Percentiles rank a stretch among this genome's conserved stretches.
Conservation (phyloP, 2,797 vertebrate genomes). For the Parotocinclus haroldoi region DNA sequence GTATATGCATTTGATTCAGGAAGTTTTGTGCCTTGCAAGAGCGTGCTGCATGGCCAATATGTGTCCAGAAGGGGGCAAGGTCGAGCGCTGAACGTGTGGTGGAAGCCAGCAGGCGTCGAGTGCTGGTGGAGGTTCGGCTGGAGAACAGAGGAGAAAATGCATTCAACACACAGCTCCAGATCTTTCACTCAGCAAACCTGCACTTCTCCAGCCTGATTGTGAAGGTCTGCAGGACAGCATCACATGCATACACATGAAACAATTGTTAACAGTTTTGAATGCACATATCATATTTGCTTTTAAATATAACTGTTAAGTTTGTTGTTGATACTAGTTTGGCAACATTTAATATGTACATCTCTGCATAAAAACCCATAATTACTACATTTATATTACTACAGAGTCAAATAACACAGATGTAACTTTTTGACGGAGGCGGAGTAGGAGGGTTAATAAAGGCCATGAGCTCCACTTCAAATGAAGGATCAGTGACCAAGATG, state of each 20-base stretch:
- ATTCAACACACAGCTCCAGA: conserved; percentile 77
- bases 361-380: no score
- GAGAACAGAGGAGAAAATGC: conserved; percentile 91
- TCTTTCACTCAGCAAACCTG: conserved; percentile 84
- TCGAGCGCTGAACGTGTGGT: conserved; percentile 65
- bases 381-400: no score
- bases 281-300: no score
- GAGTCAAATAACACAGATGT: no score
- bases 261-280: no score
- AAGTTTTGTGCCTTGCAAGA: conserved; percentile 75
- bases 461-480: no score
- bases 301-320: no score
- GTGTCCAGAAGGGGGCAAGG: conserved; percentile 55
- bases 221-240: conserved; percentile 64
- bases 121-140: conserved; percentile 74
- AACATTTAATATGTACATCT: no score
- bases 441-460: no score
- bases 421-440: no score
- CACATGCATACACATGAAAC: not conserved
- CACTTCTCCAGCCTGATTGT: conserved; percentile 84
- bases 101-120: conserved; percentile 74
- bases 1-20: conserved; percentile 62
- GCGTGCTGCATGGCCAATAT: conserved; percentile 41
- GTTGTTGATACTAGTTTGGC: no score
- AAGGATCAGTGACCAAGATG: no score